A percentile compares a stretch with the other conserved stretches of the same genome.
These are phyloP conservation scores for Nerophis lumbriciformis DNA, from an alignment of 2,113 vertebrate species.

Conservation along the genomic window DNA sequence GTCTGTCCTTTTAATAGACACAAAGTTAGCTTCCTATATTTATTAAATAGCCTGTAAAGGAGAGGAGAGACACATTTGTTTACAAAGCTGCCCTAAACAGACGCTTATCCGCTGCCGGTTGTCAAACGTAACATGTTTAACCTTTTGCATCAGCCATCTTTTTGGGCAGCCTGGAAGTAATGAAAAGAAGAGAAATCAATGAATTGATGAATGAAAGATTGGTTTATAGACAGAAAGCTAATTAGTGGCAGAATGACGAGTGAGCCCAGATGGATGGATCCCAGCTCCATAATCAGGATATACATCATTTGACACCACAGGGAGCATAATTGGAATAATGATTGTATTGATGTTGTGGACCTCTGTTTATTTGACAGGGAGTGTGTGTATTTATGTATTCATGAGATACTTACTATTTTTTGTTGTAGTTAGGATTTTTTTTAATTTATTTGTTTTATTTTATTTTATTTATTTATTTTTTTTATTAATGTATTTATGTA, in stretches of 20 bases:
- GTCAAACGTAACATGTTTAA: slow-evolving; percentile 61
- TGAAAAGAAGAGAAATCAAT: slow-evolving; percentile 69
- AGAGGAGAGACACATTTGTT: slow-evolving; percentile 39
- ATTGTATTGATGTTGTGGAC: slow-evolving; percentile 43
- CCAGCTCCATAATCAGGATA: slow-evolving; percentile 53
- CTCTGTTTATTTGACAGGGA: slow-evolving; percentile 9
- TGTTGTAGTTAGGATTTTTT: too few relatives aligned
- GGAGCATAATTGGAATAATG: slow-evolving; percentile 52
- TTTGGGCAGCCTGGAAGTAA: slow-evolving; percentile 47
- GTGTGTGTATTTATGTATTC: not conserved
- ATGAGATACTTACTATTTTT: not conserved
- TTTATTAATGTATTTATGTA: too few relatives aligned
- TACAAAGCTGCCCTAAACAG: slow-evolving; percentile 37
- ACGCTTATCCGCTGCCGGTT: slow-evolving; percentile 18
- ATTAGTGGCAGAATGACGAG: slow-evolving; percentile 57
- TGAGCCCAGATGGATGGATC: slow-evolving; percentile 56
- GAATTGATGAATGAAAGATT: slow-evolving; percentile 72
- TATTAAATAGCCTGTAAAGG: slow-evolving; percentile 10
- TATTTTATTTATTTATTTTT: too few relatives aligned
- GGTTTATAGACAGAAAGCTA: slow-evolving; percentile 64
- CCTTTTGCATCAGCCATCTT: slow-evolving; percentile 58
- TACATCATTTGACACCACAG: slow-evolving; percentile 57
- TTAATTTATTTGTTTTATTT: too few relatives aligned
- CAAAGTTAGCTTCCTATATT: slow-evolving; percentile 4
- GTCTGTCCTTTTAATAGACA: not conserved